Conservation (phyloP, 1,140 invertebrate genomes). For the Laupala kohalensis region DNA sequence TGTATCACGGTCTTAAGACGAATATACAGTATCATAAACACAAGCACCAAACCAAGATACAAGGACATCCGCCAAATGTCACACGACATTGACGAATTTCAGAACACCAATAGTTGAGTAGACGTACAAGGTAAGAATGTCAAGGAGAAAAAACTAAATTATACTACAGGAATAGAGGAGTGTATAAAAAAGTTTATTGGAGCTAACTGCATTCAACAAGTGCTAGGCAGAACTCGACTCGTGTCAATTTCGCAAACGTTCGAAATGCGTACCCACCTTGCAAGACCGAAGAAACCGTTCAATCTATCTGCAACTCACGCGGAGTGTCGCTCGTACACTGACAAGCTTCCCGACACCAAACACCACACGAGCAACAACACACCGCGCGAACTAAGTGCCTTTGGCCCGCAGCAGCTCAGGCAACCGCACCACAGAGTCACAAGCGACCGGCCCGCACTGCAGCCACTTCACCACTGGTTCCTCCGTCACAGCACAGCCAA, state of each 20-base stretch:
- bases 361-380: neutral
- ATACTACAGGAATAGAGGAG: neutral
- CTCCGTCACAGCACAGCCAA: neutral
- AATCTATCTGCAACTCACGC: neutral
- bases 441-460: neutral
- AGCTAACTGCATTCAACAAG: neutral
- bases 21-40: conserved; percentile 1
- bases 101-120: no score
- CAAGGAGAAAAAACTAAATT: no score
- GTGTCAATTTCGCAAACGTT: conserved; percentile 17
- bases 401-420: neutral
- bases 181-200: no score
- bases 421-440: neutral
- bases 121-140: no score
- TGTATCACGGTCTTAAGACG: no score
- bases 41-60: neutral
- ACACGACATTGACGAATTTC: no score
- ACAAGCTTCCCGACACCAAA: no score
- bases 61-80: neutral
- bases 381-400: neutral
- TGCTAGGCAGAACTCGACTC: conserved; percentile 13
- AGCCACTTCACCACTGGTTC: conserved; percentile 2
- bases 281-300: neutral
- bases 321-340: neutral
- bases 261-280: conserved; percentile 1